Evolutionary conservation across 2,888 invertebrate species (phyloP), one percentile per base, ranked within the genome.

Genomic region (Epistrophella euchroma): DNA sequence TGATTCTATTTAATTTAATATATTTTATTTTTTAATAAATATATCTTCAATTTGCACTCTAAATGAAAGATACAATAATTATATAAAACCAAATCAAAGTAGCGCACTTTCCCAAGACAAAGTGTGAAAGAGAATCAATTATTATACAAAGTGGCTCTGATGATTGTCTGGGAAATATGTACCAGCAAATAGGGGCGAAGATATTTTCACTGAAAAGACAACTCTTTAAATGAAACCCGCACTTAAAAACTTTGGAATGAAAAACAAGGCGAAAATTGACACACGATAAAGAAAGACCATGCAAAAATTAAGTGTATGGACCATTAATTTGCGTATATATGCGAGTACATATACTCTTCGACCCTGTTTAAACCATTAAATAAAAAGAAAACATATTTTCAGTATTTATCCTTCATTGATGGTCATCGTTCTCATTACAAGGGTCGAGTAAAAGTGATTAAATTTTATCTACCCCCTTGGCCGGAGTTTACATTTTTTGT

Each of bases 371-470:
- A 52, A 25, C 1, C 68, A 50, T 22, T 52, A 52, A 52, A 35
- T 15, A 35, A 32, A 13, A 40, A 5, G 40, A 50, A 25, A 25
- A 25, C 13, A 68, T 52, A 52, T 68, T 37, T 32, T 17, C 22
- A 37, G 37, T 68, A 19, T 37, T 50, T 25, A 37, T 28, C 37
- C 66, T 52, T 15, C 68, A 68, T 68, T 22, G 25, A 52, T 68
- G 68, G 68, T 68, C 68, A 68, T 52, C 60, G 60, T 73, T 35
- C 73, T 60, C 73, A 73, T 73, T 73, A 35, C 37, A 35, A 28
- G 45, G 60, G 15, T 17, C 60, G 35, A 25, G 37, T 50, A 25
- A 60, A 73, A 58, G 47, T 73, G 50, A 73, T 73, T 73, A 60
- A 60, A 60, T 73, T 73, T 60, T 73, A 50, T 73, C 35, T 50